Base-by-base conservation (phyloP, 2,888 invertebrate genomes). In the Polydesmus complanatus region DNA sequence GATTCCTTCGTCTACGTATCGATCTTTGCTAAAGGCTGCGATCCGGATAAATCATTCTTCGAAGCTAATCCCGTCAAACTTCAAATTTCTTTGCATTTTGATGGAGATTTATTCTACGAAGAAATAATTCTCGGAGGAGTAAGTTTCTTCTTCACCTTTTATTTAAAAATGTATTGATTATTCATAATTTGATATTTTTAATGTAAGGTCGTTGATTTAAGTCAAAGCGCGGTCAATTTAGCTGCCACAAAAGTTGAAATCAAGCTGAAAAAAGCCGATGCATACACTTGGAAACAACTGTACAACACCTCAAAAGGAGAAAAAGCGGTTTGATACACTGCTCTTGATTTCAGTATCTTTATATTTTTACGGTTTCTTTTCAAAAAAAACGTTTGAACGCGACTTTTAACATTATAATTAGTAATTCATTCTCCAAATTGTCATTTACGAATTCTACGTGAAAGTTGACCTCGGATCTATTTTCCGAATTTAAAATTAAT, bases 201-300 rank as follows among this genome's bases (percentile, higher is more conserved):
- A 54, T 53, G 23, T 47, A 66, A 94, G 95, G 79, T 90, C 27
- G 80, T 95, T 50, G 81, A 85, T 70, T 81, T 89, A 1, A 78
- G 77, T 50, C 79, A 79, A 59, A 85, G 88, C 69, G 79, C 77
- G 65, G 88, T 84, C 0, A 82, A 82, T 50, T 87, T 95, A 86
- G 78, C 84, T 68, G 85, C 86, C 18, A 85, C 90, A 18, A 97
- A 97, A 80, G 83, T 95, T 27, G 96, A 97, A 77, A 85, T 97
- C 25, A 90, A 86, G 70, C 74, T 97, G 70, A 85, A 82, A 67
- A 97, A 97, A 75, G 84, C 82, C 0, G 91, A 90, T 69, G 81
- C 86, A 0, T 85, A 87, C 1, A 81, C 82, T 19, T 96, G 96
- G 96, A 72, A n/a, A n/a, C n/a, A n/a, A n/a, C n/a, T n/a, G n/a